Evolutionary conservation across 2,888 invertebrate genomes (phyloP), one percentile per base, ranked within the genome.

Genomic region (Sinotaia quadrata): DNA sequence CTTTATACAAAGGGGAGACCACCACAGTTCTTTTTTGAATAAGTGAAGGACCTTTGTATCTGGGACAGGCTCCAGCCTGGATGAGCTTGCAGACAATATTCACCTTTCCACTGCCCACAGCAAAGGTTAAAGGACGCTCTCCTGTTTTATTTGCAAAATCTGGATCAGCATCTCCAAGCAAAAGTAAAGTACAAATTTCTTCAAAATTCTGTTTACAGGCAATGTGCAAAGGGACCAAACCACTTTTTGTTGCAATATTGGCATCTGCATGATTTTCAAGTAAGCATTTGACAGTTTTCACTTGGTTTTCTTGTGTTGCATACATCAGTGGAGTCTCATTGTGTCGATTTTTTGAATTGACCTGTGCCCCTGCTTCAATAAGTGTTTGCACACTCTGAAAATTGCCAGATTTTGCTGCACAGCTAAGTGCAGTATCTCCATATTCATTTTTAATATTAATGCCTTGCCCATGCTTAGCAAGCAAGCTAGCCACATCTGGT

Each of bases 321-420:
- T 57, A 71, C 44, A 63, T 62, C 5, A 71, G 47, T 0, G 67
- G 49, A 8, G 67, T 71, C 24, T 67, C 62, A 3, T 67, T 67
- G 27, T 67, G 62, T 4, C 49, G 47, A 15, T 71, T 71, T 33
- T 36, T 31, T 7, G 57, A 33, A 49, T 71, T 67, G 18, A 63
- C 34, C 15, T 59, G 52, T 1, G 67, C 67, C 0, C 63, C 63
- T 1, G 52, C 63, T 37, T 51, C 52, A 24, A 71, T 62, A 31
- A 71, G 21, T 12, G 57, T 44, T 47, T 44, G 44, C 33, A 67
- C 67, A 18, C 62, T 51, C 31, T 67, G 58, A 3, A 54, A 37
- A n/a, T 67, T 61, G 10, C 67, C 71, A 10, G 67, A 36, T 37
- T 71, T 67, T 18, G 71, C 67, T 5, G 71, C 71, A 49, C 60